A percentile compares a stretch with the other conserved stretches of the same genome.
Evolutionary conservation across 2,797 vertebrate species (phyloP).

Genomic region (Antrozous pallidus): DNA sequence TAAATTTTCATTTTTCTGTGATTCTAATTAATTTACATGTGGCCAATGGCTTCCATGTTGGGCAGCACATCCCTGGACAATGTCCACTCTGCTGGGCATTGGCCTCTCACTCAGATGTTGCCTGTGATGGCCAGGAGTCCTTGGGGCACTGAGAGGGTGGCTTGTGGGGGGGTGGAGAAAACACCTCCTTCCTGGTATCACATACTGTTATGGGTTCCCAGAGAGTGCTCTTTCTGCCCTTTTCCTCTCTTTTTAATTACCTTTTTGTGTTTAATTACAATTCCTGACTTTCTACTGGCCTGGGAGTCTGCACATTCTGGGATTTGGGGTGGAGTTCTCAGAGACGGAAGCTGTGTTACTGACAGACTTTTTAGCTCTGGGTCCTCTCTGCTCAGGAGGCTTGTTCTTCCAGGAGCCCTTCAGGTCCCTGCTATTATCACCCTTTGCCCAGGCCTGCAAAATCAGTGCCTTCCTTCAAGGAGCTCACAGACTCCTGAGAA

Average conservation of each 20-base stretch:
- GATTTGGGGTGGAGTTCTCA: background rate
- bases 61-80: background rate
- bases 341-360: background rate
- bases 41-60: accelerated
- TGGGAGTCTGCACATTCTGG: background rate
- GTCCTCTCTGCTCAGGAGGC: background rate
- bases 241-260: background rate
- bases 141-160: background rate
- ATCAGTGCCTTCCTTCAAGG: background rate
- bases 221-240: background rate
- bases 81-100: background rate
- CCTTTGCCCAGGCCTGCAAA: background rate
- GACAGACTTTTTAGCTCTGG: no score
- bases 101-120: background rate
- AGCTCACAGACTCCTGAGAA: background rate
- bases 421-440: background rate
- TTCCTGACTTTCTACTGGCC: background rate
- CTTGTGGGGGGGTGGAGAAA: background rate
- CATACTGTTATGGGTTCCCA: background rate
- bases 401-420: background rate
- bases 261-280: background rate
- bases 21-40: background rate
- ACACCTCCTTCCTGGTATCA: background rate
- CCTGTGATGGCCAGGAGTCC: background rate
- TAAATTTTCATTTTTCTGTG: background rate